Evolutionary conservation across 2,797 vertebrate species (phyloP).

Genomic region (Nyctibius grandis): DNA sequence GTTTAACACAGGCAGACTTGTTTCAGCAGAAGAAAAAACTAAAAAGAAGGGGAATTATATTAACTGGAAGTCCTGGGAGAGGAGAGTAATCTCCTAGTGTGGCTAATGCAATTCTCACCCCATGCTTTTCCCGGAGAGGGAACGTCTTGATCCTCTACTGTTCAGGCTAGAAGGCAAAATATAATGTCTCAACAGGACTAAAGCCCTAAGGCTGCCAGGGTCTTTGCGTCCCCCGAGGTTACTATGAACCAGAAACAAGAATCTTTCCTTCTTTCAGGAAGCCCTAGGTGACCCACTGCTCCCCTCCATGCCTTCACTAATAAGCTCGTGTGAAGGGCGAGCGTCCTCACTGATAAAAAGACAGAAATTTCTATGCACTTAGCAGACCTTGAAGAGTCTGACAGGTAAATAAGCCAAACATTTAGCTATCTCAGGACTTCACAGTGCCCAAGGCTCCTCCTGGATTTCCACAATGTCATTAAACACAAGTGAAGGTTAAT

Average conservation of each 20-base stretch:
- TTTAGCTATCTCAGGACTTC: neutral
- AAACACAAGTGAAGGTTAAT: neutral
- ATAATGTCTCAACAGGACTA: neutral
- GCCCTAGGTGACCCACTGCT: neutral
- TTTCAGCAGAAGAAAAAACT: constrained; percentile 38
- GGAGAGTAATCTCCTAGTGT: neutral
- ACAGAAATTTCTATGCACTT: neutral
- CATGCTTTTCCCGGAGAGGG: neutral
- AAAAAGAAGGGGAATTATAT: constrained; percentile 21
- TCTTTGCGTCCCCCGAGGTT: accelerated
- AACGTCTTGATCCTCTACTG: neutral
- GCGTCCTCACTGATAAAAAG: neutral
- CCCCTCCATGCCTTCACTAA: neutral
- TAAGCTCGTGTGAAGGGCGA: accelerated
- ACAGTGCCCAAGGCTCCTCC: neutral
- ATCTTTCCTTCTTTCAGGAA: neutral
- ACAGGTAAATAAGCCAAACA: neutral
- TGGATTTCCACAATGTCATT: neutral
- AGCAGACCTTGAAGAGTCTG: neutral
- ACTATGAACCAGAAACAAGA: neutral
- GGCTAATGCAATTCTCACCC: constrained; percentile 35
- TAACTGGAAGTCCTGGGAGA: constrained; percentile 38
- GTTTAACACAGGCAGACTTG: constrained; percentile 60
- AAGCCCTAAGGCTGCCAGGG: neutral
- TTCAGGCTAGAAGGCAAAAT: neutral